Percentiles rank a stretch among this genome's conserved stretches.
These are phyloP conservation scores for Rousettus madagascariensis DNA, from an alignment of 2,797 vertebrate genomes.

Conservation along the genomic window DNA sequence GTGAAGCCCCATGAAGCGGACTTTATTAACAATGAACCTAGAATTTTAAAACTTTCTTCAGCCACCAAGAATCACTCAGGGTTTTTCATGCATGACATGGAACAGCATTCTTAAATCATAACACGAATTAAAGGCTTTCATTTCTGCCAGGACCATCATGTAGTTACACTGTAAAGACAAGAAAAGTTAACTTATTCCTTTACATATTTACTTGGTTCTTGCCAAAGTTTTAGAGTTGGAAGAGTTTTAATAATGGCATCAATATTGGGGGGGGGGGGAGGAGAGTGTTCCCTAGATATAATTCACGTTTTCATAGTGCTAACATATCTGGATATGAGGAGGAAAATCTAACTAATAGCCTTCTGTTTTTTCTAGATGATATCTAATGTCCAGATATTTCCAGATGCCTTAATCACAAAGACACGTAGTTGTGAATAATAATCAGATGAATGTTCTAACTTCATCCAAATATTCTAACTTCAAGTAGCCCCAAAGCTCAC, in stretches of 20 bases:
- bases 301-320: background rate
- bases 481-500: background rate
- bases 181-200: background rate
- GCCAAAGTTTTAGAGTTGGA: background rate
- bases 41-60: background rate
- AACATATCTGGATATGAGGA: background rate
- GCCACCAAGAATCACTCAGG: background rate
- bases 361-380: background rate
- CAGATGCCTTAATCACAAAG: background rate
- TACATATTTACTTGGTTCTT: background rate
- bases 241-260: slow-evolving; percentile 17
- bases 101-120: background rate
- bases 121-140: background rate
- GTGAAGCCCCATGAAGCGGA: background rate
- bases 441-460: background rate
- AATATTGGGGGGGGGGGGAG: background rate
- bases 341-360: background rate
- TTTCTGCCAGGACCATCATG: background rate
- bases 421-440: background rate
- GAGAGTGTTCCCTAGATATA: background rate
- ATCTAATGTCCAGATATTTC: background rate
- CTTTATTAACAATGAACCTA: slow-evolving; percentile 2
- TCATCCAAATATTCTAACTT: slow-evolving; percentile 6
- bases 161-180: background rate
- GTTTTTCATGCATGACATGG: background rate